Percentiles rank a stretch among this genome's conserved stretches.
Conservation (phyloP, 2,113 vertebrate genomes). For the Syngnathus floridae region DNA sequence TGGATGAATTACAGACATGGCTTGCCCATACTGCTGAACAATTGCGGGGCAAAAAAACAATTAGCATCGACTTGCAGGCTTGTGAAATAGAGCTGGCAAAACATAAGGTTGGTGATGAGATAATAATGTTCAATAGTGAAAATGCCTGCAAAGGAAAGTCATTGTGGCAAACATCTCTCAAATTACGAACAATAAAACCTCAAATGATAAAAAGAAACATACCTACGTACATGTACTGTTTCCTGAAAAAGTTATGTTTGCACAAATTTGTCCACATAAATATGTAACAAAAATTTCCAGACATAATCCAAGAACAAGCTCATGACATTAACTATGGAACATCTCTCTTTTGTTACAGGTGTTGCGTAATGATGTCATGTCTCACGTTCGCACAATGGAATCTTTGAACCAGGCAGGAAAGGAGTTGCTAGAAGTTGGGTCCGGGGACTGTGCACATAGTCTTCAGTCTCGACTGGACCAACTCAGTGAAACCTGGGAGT, state of each 20-base stretch:
- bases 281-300: too few species aligned
- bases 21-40: constrained; percentile 71
- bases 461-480: constrained; percentile 72
- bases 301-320: neutral
- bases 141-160: neutral
- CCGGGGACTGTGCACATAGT: constrained; percentile 66
- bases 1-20: constrained; percentile 82
- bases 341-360: constrained; percentile 61
- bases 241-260: too few species aligned
- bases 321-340: neutral
- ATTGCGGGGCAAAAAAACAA: constrained; percentile 61
- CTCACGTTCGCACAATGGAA: constrained; percentile 76
- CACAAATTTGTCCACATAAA: too few species aligned
- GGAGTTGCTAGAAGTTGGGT: constrained; percentile 69
- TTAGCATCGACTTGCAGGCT: constrained; percentile 78
- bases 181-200: neutral
- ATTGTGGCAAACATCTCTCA: neutral
- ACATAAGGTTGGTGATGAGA: constrained; percentile 75
- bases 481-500: constrained; percentile 79
- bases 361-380: constrained; percentile 80
- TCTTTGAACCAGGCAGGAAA: constrained; percentile 74
- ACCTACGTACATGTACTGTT: neutral
- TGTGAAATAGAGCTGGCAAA: constrained; percentile 89
- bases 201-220: neutral
- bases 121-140: neutral